Evolutionary conservation across 2,888 invertebrate genomes (phyloP).

Genomic region (Brenthis daphne): DNA sequence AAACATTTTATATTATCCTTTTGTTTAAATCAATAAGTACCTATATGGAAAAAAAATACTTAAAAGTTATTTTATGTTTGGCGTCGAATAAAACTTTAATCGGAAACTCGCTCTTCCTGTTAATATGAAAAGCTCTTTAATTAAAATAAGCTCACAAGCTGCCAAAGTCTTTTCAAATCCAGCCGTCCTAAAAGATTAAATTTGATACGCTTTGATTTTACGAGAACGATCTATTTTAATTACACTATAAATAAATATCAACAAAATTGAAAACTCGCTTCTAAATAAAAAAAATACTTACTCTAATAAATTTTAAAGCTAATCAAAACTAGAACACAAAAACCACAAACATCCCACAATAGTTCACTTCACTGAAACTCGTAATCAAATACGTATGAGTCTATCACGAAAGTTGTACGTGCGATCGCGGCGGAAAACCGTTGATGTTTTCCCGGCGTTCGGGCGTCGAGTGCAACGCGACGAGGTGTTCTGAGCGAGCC

Average conservation of each 20-base stretch:
- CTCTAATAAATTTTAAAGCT: conserved; percentile 56
- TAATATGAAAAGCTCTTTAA: conserved; percentile 24
- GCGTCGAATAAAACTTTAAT: neutral
- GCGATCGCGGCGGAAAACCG: conserved; percentile 73
- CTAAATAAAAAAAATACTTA: conserved; percentile 60
- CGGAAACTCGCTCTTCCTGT: conserved; percentile 1
- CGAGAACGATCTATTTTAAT: conserved; percentile 52
- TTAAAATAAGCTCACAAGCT: conserved; percentile 37
- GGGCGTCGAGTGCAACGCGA: conserved; percentile 78
- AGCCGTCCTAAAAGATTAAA: conserved; percentile 70
- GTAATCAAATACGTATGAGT: conserved; percentile 49
- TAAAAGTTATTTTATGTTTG: neutral
- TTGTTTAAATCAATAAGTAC: too few relatives aligned
- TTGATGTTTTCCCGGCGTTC: conserved; percentile 80
- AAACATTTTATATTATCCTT: too few relatives aligned
- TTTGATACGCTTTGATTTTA: conserved; percentile 73
- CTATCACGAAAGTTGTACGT: conserved; percentile 60
- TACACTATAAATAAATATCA: conserved; percentile 40
- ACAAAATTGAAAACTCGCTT: conserved; percentile 55
- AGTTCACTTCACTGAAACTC: conserved; percentile 52
- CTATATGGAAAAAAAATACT: too few relatives aligned
- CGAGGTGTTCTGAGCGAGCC: conserved; percentile 55
- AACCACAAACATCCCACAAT: conserved; percentile 75
- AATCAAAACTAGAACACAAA: conserved; percentile 46
- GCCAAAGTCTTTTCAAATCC: conserved; percentile 68